A percentile compares a stretch with the other conserved stretches of the same genome.
phyloP scores from a whole-genome alignment of 2,797 vertebrate species.

The Yasuhikotakia modesta region DNA sequence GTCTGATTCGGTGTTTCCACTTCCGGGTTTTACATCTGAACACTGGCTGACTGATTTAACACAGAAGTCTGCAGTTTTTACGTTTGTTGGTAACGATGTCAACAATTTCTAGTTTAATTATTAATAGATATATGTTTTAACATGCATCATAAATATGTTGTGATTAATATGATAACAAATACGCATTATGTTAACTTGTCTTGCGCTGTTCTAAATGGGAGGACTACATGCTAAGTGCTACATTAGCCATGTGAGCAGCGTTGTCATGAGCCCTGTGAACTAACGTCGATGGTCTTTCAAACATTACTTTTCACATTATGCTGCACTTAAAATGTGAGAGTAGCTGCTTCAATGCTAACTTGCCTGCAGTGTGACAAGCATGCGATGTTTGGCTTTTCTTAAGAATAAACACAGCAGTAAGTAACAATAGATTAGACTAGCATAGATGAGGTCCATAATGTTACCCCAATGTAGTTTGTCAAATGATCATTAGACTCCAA shows the following conservation, averaged over 20 bases:
- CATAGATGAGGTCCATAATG: neutral
- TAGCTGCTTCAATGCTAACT: neutral
- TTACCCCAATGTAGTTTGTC: neutral
- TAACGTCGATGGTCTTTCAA: neutral
- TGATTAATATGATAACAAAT: too few relatives aligned
- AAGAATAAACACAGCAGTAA: neutral
- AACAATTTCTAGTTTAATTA: neutral
- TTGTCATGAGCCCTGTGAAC: neutral
- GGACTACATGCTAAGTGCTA: conserved; percentile 21
- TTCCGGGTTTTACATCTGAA: conserved; percentile 36
- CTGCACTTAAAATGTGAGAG: neutral
- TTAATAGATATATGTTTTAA: neutral
- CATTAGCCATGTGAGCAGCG: conserved; percentile 22
- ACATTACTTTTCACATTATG: neutral
- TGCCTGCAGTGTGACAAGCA: neutral
- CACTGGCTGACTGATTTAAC: conserved; percentile 12
- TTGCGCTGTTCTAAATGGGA: neutral
- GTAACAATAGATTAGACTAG: neutral
- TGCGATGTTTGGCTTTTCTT: neutral
- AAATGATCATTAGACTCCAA: neutral
- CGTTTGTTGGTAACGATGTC: conserved; percentile 25
- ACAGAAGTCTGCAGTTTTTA: conserved; percentile 1
- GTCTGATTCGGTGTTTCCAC: conserved; percentile 25
- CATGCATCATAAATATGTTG: neutral
- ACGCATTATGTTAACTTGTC: neutral